Conservation (phyloP, 2,797 vertebrate genomes). For the Aphelocoma californica region DNA sequence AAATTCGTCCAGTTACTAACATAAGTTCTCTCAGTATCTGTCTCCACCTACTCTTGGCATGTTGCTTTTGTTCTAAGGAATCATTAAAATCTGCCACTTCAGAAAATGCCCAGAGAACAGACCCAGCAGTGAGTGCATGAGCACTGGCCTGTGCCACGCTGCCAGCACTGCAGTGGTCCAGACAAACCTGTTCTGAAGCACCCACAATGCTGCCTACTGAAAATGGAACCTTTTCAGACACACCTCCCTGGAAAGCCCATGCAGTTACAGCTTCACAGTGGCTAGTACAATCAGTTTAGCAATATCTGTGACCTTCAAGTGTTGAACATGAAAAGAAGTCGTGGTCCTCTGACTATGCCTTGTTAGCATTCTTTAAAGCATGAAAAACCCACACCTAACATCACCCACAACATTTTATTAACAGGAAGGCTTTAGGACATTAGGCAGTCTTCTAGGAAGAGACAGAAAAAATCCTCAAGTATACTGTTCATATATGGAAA, state of each 20-base stretch:
- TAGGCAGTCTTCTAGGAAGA: background rate
- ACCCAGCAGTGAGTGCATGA: background rate
- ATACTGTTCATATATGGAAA: background rate
- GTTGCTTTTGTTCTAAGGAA: background rate
- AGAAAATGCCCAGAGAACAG: background rate
- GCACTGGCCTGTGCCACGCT: background rate
- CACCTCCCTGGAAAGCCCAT: background rate
- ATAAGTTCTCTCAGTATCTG: background rate
- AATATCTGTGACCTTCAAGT: background rate
- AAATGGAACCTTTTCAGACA: background rate
- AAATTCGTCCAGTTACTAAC: background rate
- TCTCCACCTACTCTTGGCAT: background rate
- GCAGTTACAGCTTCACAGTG: background rate
- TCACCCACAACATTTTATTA: background rate
- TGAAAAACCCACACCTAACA: background rate
- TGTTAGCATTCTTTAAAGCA: background rate
- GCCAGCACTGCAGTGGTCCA: background rate
- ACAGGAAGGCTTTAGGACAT: background rate
- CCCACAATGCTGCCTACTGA: background rate
- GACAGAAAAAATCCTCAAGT: rapidly evolving
- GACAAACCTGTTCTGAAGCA: background rate
- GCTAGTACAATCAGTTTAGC: background rate
- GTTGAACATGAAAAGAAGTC: background rate
- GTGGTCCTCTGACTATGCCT: background rate
- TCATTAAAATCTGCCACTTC: background rate